Conservation (phyloP, 23 tunicate genomes). For the Clavelina lepadiformis region DNA sequence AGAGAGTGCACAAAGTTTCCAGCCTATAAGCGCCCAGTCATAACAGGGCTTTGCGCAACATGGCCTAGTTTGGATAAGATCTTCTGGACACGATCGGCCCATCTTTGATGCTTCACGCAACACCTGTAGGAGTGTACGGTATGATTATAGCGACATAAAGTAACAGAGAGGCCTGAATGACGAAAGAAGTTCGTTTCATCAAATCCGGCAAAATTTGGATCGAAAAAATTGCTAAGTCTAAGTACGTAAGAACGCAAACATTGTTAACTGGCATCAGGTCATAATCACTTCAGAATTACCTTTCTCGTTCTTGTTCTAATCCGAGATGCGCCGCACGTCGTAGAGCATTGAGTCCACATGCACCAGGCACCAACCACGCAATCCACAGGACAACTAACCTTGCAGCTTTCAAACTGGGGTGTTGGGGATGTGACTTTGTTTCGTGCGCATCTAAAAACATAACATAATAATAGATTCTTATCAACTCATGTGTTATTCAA, state of each 20-base stretch:
- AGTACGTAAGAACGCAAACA: too few relatives aligned
- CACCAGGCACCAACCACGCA: constrained; percentile 73
- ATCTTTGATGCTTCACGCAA: constrained; percentile 20
- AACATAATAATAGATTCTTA: neutral
- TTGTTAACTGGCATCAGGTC: neutral
- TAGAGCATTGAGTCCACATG: constrained; percentile 59
- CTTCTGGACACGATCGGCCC: constrained; percentile 61
- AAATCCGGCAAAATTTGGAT: too few relatives aligned
- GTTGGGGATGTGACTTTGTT: constrained; percentile 16
- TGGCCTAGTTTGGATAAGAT: constrained; percentile 36
- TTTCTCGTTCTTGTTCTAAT: constrained; percentile 35
- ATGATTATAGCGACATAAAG: too few relatives aligned
- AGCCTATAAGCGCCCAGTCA: constrained; percentile 45
- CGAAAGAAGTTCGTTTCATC: too few relatives aligned
- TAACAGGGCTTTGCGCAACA: constrained; percentile 71
- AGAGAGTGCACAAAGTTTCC: constrained; percentile 46
- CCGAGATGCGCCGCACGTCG: constrained; percentile 30
- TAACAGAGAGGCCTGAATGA: too few relatives aligned
- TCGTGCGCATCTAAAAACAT: constrained; percentile 28
- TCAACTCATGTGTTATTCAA: too few relatives aligned
- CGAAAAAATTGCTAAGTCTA: too few relatives aligned
- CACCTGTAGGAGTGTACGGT: constrained; percentile 15
- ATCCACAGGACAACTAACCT: constrained; percentile 61
- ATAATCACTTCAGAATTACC: constrained; percentile 9
- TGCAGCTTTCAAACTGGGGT: constrained; percentile 43